Conservation (phyloP, 2,888 invertebrate species). For the Pimpla rufipes region DNA sequence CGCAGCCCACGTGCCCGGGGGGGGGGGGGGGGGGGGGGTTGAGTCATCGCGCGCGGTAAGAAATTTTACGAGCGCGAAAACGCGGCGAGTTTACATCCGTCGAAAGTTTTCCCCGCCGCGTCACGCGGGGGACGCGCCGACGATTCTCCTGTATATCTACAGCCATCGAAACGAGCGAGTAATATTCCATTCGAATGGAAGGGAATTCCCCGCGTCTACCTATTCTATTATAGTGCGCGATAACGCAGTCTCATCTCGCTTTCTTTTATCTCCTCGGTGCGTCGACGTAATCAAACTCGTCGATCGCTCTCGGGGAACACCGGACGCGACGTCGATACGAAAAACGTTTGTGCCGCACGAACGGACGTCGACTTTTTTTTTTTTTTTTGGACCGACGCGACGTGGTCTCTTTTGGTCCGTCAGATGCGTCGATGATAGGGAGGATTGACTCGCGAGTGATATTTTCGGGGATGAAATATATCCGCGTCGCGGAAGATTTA, state of each 20-base stretch:
- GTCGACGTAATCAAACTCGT: slow-evolving; percentile 62
- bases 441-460: slow-evolving; percentile 17
- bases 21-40: neutral
- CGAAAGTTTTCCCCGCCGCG: slow-evolving; percentile 27
- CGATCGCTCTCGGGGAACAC: slow-evolving; percentile 18
- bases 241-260: slow-evolving; percentile 31
- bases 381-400: neutral
- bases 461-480: neutral
- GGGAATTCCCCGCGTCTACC: slow-evolving; percentile 31
- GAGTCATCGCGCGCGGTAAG: slow-evolving; percentile 21
- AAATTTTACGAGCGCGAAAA: slow-evolving; percentile 57
- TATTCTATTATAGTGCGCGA: slow-evolving; percentile 33
- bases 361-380: neutral
- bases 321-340: slow-evolving; percentile 56
- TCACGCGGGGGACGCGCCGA: neutral
- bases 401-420: slow-evolving; percentile 35
- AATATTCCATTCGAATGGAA: slow-evolving; percentile 19
- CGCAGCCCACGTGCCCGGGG: neutral
- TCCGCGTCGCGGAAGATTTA: neutral
- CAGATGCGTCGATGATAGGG: slow-evolving; percentile 46
- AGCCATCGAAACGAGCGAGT: slow-evolving; percentile 3
- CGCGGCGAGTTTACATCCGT: slow-evolving; percentile 48
- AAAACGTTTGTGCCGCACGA: slow-evolving; percentile 41
- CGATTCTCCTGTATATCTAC: neutral
- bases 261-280: slow-evolving; percentile 52